These are phyloP conservation scores for Malurus alboscapulatus DNA, from an alignment of 2,113 vertebrate genomes.

Conservation along the genomic window DNA sequence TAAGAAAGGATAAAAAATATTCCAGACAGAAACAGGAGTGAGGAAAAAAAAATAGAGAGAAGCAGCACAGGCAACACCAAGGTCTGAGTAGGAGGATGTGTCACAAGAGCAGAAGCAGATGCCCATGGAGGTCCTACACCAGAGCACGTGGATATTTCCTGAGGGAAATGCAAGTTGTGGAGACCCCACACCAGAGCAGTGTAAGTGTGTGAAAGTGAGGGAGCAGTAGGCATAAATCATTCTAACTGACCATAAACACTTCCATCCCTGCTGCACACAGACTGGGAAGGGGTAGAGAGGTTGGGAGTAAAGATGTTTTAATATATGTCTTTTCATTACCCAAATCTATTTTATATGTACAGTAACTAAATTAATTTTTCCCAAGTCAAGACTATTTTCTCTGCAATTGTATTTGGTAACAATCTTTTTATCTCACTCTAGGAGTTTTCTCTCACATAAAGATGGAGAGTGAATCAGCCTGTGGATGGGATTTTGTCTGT, in stretches of 20 bases:
- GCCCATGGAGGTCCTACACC: neutral
- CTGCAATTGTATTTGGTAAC: neutral
- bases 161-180: neutral
- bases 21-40: neutral
- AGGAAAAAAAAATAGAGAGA: neutral
- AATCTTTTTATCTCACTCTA: neutral
- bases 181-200: fast-evolving
- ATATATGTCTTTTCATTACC: neutral
- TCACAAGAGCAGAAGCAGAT: neutral
- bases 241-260: neutral
- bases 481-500: neutral
- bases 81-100: neutral
- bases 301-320: neutral
- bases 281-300: neutral
- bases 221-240: neutral
- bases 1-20: neutral
- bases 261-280: neutral
- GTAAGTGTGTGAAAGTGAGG: neutral
- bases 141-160: neutral
- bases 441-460: neutral
- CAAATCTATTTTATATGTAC: neutral
- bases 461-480: neutral
- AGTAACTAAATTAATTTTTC: neutral
- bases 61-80: neutral
- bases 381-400: neutral